Evolutionary conservation across 2,888 invertebrate species (phyloP).

Genomic region (Encarsia formosa): DNA sequence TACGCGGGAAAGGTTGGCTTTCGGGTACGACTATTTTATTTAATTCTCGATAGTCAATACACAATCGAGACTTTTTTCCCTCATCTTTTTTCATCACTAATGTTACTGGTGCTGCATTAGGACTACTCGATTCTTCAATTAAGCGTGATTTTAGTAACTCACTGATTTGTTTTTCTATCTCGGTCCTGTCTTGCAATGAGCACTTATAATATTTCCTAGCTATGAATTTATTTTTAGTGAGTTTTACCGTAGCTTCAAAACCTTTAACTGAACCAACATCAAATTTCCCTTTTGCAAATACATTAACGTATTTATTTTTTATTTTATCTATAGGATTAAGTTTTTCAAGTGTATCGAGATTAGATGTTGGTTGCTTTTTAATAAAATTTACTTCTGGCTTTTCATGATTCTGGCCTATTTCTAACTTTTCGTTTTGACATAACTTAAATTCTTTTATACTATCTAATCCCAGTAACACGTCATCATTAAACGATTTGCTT

Average conservation of each 20-base stretch:
- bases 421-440: neutral
- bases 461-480: conserved; percentile 25
- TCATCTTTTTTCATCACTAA: conserved; percentile 33
- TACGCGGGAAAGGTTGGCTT: conserved; percentile 23
- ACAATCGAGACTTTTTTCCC: too few species aligned
- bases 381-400: neutral
- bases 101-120: conserved; percentile 33
- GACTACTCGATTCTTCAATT: conserved; percentile 32
- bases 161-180: conserved; percentile 28
- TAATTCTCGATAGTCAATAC: too few species aligned
- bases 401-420: neutral
- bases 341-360: too few species aligned
- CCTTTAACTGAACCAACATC: conserved; percentile 22
- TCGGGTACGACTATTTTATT: conserved; percentile 27
- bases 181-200: conserved; percentile 25
- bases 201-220: conserved; percentile 17
- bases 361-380: too few species aligned
- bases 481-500: conserved; percentile 19
- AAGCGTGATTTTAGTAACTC: conserved; percentile 30
- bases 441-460: conserved; percentile 24
- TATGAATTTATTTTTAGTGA: conserved; percentile 25
- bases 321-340: conserved; percentile 19
- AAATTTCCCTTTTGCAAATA: too few species aligned
- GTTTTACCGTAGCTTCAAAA: conserved; percentile 13
- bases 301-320: too few species aligned